phyloP scores from a whole-genome alignment of 2,113 vertebrate species.

The Hippocampus zosterae region DNA sequence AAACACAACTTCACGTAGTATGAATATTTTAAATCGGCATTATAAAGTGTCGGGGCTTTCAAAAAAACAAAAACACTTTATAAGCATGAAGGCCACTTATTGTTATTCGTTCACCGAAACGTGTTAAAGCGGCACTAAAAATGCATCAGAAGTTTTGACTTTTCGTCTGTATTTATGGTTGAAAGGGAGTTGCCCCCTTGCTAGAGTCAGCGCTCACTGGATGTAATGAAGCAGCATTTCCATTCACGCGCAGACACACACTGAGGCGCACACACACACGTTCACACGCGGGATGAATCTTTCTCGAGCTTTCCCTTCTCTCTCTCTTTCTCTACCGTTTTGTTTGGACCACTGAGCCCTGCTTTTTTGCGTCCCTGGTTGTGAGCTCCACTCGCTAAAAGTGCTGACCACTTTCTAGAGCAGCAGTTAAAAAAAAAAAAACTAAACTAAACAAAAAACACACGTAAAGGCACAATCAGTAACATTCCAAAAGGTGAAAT shows the following conservation, averaged over 20 bases:
- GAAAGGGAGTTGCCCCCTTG: background rate
- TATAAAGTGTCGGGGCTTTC: slow-evolving; percentile 1
- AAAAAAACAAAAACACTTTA: background rate
- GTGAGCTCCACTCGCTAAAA: slow-evolving; percentile 21
- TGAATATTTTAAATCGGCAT: background rate
- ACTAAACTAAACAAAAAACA: slow-evolving; percentile 6
- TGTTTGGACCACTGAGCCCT: slow-evolving; percentile 2
- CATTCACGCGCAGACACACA: slow-evolving; percentile 35
- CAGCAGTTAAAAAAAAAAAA: background rate
- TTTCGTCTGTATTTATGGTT: slow-evolving; percentile 7
- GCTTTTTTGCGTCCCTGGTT: slow-evolving; percentile 42
- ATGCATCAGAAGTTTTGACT: background rate
- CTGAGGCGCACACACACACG: background rate
- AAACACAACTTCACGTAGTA: background rate
- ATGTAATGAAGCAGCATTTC: slow-evolving; percentile 56
- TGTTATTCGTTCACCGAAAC: background rate
- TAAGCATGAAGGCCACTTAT: background rate
- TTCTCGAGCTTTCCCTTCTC: slow-evolving; percentile 62
- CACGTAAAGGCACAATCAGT: background rate
- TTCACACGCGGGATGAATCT: slow-evolving; percentile 26
- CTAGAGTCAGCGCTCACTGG: slow-evolving; percentile 52
- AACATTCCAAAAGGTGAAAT: background rate
- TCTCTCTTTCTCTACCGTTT: slow-evolving; percentile 17
- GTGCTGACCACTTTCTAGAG: slow-evolving; percentile 19
- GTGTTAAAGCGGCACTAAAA: slow-evolving; percentile 5